phyloP scores from a whole-genome alignment of 2,797 vertebrate genomes.

The Oreonectes daqikongensis region DNA sequence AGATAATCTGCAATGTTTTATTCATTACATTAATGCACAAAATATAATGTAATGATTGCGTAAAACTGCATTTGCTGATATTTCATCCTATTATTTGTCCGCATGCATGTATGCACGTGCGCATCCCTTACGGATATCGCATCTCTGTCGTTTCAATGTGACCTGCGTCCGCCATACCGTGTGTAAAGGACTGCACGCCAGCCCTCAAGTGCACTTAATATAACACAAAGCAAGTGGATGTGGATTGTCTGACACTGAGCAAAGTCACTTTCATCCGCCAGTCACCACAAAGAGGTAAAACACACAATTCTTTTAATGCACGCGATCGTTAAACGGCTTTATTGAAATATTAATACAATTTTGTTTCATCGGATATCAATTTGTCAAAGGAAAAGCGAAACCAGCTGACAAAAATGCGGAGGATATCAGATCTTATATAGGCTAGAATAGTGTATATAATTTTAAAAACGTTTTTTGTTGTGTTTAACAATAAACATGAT shows the following conservation, averaged over 20 bases:
- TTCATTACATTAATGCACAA: background rate
- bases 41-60: background rate
- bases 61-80: background rate
- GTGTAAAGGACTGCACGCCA: constrained; percentile 63
- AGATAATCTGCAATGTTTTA: no score
- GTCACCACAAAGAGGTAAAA: constrained; percentile 55
- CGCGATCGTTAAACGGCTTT: background rate
- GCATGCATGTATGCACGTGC: background rate
- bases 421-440: background rate
- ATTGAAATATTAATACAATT: background rate
- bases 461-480: no score
- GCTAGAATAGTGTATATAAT: background rate
- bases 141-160: constrained; percentile 50
- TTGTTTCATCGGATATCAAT: background rate
- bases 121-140: background rate
- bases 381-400: constrained; percentile 23
- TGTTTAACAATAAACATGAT: background rate
- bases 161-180: constrained; percentile 71
- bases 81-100: background rate
- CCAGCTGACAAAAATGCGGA: background rate
- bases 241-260: constrained; percentile 21
- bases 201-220: constrained; percentile 21
- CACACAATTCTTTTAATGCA: constrained; percentile 9
- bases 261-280: constrained; percentile 55
- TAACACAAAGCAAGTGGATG: background rate